Base-by-base conservation (phyloP, 2,888 invertebrate species). In the Euzophera pinguis region DNA sequence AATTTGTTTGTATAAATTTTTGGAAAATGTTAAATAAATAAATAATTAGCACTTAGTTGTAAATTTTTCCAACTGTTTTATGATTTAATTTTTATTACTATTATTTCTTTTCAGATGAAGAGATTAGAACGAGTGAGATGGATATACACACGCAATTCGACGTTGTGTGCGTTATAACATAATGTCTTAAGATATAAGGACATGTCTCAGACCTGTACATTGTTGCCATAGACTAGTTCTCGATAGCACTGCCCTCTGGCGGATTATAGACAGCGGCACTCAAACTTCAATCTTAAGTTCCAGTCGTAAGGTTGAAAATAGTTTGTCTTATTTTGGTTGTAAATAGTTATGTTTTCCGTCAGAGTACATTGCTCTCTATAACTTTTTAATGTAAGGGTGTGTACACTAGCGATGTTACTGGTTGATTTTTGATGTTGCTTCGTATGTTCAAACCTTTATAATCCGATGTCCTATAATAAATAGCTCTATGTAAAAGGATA, bases 181-280 rank as follows among this genome's bases (percentile, higher is more conserved):
- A 9, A 6, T 32, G 10, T 50, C 51, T 52, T 58, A 59, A 58
- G 67, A 65, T 50, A 52, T 38, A 53, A 9, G 32, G 3, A 32
- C 5, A 50, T 48, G 53, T 54, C 54, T 63, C 67, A 60, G 70
- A 67, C 64, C 69, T 74, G 70, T 63, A 75, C 71, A 70, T 70
- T 75, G 84, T 84, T 84, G 84, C 84, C 84, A 84, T 84, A 84
- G 79, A 65, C 64, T 65, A 61, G 32, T 32, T 45, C 9, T 29
- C 32, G 12, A 14, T 10, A 17, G 65, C 55, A 55, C 27, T 39
- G 38, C 61, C 50, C 16, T 54, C 54, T 55, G 55, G 53, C 58
- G 61, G 57, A 61, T 52, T 38, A 14, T 38, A 38, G 14, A 16
- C 39, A 16, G 14, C 16, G 10, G 14, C 39, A 39, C 10, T 39